Percentiles rank a stretch among this genome's conserved stretches.
Evolutionary conservation across 2,888 invertebrate species (phyloP).

Genomic region (Taenaris catops): DNA sequence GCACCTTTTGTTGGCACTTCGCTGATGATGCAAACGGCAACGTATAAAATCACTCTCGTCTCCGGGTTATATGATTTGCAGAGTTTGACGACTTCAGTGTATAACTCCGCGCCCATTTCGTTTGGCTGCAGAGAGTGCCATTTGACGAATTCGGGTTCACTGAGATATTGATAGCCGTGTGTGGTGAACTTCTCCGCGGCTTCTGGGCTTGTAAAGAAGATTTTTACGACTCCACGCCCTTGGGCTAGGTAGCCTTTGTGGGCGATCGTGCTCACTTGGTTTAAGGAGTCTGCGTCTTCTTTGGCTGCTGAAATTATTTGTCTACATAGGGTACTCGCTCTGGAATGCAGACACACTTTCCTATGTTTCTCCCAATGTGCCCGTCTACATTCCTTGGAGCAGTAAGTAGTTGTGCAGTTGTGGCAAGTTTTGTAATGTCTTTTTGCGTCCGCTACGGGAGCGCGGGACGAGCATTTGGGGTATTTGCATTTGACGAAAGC

Average conservation of each 20-base stretch:
- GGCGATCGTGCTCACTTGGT: slow-evolving; percentile 90
- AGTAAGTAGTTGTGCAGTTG: slow-evolving; percentile 97
- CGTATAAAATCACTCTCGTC: slow-evolving; percentile 92
- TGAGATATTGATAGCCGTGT: slow-evolving; percentile 87
- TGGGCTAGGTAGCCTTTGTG: slow-evolving; percentile 90
- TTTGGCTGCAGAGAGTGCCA: slow-evolving; percentile 92
- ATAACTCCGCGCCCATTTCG: slow-evolving; percentile 93
- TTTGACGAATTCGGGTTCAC: slow-evolving; percentile 90
- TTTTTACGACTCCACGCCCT: slow-evolving; percentile 95
- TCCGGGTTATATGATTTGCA: slow-evolving; percentile 96
- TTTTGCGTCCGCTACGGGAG: slow-evolving; percentile 87
- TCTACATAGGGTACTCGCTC: slow-evolving; percentile 94
- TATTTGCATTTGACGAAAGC: slow-evolving; percentile 87
- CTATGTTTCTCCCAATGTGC: slow-evolving; percentile 97
- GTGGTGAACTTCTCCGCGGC: slow-evolving; percentile 91
- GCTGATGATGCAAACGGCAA: slow-evolving; percentile 93
- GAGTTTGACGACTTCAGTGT: slow-evolving; percentile 90
- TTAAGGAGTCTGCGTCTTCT: slow-evolving; percentile 86
- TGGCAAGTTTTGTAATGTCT: slow-evolving; percentile 94
- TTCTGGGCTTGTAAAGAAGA: slow-evolving; percentile 93
- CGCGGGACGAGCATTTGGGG: slow-evolving; percentile 88
- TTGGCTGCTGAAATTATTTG: slow-evolving; percentile 90
- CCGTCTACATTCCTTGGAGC: slow-evolving; percentile 93
- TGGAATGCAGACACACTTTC: slow-evolving; percentile 92
- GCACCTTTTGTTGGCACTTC: slow-evolving; percentile 91